Conservation (phyloP, 1,140 invertebrate species). For the Manduca sexta region DNA sequence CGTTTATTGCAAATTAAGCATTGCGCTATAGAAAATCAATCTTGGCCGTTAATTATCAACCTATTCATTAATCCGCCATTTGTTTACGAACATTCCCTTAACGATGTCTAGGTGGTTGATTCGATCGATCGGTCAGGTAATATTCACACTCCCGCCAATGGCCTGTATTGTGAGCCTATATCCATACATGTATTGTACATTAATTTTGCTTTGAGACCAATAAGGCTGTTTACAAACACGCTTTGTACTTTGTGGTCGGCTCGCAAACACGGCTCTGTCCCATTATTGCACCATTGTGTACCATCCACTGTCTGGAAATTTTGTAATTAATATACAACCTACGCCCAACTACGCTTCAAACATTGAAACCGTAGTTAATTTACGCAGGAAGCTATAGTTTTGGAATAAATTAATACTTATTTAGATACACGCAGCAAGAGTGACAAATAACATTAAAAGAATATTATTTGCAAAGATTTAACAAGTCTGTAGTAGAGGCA, state of each 20-base stretch:
- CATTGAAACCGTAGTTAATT: not conserved
- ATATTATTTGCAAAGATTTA: no score
- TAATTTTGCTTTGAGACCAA: slow-evolving; percentile 51
- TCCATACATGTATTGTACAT: slow-evolving; percentile 21
- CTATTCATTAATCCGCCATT: slow-evolving; percentile 14
- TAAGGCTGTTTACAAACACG: slow-evolving; percentile 48
- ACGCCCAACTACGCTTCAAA: not conserved
- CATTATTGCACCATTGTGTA: slow-evolving; percentile 43
- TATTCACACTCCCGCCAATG: not conserved
- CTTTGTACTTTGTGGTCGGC: slow-evolving; percentile 51
- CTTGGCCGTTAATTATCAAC: slow-evolving; percentile 6
- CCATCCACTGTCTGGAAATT: slow-evolving; percentile 29
- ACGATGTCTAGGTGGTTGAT: slow-evolving; percentile 21
- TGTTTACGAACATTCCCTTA: slow-evolving; percentile 17
- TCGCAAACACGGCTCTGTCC: slow-evolving; percentile 36
- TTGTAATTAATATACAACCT: slow-evolving; percentile 41
- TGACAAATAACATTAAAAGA: no score
- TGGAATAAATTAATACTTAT: no score
- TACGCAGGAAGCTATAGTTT: not conserved
- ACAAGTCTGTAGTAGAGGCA: no score
- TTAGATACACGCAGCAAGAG: no score
- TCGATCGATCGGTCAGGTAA: slow-evolving; percentile 1
- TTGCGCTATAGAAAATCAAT: not conserved
- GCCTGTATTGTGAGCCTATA: slow-evolving; percentile 2
- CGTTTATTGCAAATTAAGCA: no score